Evolutionary conservation across 2,888 invertebrate genomes (phyloP).

Genomic region (Hydriomena furcata): DNA sequence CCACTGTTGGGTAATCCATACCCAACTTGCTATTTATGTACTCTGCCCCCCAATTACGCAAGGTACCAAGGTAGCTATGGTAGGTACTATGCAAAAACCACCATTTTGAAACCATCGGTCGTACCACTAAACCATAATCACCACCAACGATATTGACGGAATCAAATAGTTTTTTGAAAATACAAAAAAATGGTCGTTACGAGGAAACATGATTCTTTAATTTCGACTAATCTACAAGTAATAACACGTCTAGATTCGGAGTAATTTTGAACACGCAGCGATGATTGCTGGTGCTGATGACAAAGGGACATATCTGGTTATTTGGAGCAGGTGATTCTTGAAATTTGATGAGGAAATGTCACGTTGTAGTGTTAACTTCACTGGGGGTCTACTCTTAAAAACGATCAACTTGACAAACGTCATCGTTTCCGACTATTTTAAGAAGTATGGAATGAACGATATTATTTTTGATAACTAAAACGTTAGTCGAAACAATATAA

Average conservation of each 20-base stretch:
- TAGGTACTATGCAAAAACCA: too few species aligned
- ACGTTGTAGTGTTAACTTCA: background rate
- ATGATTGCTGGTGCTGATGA: conserved; percentile 20
- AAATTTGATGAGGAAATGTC: conserved; percentile 5
- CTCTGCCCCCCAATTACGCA: too few species aligned
- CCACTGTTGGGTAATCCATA: too few species aligned
- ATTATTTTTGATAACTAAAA: too few species aligned
- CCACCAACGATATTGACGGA: conserved; percentile 42
- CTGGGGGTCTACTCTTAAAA: too few species aligned
- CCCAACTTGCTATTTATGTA: too few species aligned
- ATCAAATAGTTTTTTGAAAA: conserved; percentile 36
- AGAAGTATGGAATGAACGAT: too few species aligned
- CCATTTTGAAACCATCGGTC: conserved; percentile 28
- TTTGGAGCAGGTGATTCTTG: conserved; percentile 6
- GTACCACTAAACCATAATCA: conserved; percentile 14
- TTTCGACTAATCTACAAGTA: conserved; percentile 63
- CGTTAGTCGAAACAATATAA: too few species aligned
- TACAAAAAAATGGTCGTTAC: conserved; percentile 42
- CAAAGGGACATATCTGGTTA: conserved; percentile 27
- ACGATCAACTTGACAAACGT: too few species aligned
- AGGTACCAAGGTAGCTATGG: too few species aligned
- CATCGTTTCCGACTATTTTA: too few species aligned
- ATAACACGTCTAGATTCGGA: conserved; percentile 51
- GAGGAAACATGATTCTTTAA: conserved; percentile 60
- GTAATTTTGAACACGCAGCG: conserved; percentile 30